phyloP scores from a whole-genome alignment of 2,888 invertebrate genomes.

The Taenaris catops region DNA sequence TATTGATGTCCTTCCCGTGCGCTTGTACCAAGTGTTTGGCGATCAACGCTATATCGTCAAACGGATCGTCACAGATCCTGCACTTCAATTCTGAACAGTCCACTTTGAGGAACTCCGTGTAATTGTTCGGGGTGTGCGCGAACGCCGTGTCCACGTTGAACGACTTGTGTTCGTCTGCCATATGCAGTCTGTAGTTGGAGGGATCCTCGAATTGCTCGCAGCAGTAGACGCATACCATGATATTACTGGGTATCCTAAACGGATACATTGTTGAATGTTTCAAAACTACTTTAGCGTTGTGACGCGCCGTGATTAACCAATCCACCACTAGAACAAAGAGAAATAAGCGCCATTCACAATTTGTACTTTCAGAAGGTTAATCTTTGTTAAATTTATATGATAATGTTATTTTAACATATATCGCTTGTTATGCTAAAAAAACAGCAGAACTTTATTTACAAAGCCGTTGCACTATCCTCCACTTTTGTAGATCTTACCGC shows the following conservation, averaged over 20 bases:
- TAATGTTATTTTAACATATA: not conserved
- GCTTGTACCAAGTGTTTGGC: conserved; percentile 36
- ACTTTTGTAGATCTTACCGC: too few relatives aligned
- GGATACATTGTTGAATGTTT: conserved; percentile 54
- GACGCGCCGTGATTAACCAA: conserved; percentile 49
- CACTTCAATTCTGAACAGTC: conserved; percentile 51
- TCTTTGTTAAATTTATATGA: not conserved
- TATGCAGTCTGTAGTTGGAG: conserved; percentile 42
- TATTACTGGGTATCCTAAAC: conserved; percentile 50
- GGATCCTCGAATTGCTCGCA: conserved; percentile 43
- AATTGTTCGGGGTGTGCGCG: conserved; percentile 32
- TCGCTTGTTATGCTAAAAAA: not conserved
- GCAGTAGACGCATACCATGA: conserved; percentile 56
- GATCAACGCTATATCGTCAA: conserved; percentile 30
- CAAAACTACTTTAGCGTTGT: conserved; percentile 53
- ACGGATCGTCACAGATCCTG: conserved; percentile 36
- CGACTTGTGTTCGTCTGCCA: conserved; percentile 38
- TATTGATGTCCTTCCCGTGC: conserved; percentile 38
- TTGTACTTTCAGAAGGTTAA: conserved; percentile 19
- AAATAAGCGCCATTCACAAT: conserved; percentile 34
- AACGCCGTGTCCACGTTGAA: conserved; percentile 42
- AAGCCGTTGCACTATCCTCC: too few relatives aligned
- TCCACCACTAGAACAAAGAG: conserved; percentile 63
- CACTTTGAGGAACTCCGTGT: conserved; percentile 34
- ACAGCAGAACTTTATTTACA: too few relatives aligned